Evolutionary conservation across 2,797 vertebrate species (phyloP), one percentile per base, ranked within the genome.

Genomic region (Rhinichthys osculus): DNA sequence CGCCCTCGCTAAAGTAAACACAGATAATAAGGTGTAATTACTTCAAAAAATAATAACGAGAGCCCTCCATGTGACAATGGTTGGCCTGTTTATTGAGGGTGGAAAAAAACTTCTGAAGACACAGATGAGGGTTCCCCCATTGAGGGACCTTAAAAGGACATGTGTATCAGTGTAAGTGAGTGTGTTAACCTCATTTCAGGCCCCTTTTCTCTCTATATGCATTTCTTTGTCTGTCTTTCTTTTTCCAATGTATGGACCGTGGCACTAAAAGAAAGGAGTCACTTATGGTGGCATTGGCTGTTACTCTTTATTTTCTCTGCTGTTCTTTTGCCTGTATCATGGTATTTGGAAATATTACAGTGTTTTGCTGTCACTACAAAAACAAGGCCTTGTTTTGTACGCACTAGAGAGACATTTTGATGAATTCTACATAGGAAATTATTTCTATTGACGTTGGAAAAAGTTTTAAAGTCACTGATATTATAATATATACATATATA

Each of bases 11-110:
- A 98, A 98, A 96, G 96, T 98, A 99, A 99, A 98, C 96, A 98
- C 95, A 95, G 95, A 97, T 97, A 99, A 98, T 97, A 97, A 97
- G 96, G 94, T 95, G 94, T 98, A 98, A 99, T 98, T 98, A 97
- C 97, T 96, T 96, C 93, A 95, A 96, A 97, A 97, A 98, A 97
- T 97, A 97, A 96, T 96, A 96, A 95, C 91, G 92, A 96, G 95
- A 93, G 91, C 94, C 94, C 95, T 93, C 92, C 91, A 95, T 92
- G 95, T 96, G 97, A 97, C 96, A 98, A 97, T 95, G 95, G 89
- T 74, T 92, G 94, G 94, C 95, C 97, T 98, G 96, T 97, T 96
- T 96, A 96, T 97, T 95, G 95, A 94, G 93, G 95, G 93, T 91
- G 90, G 95, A 95, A 95, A 94, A 94, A 92, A 92, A 92, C 89